phyloP scores from a whole-genome alignment of 2,888 invertebrate genomes.

The Idaea aversata region DNA sequence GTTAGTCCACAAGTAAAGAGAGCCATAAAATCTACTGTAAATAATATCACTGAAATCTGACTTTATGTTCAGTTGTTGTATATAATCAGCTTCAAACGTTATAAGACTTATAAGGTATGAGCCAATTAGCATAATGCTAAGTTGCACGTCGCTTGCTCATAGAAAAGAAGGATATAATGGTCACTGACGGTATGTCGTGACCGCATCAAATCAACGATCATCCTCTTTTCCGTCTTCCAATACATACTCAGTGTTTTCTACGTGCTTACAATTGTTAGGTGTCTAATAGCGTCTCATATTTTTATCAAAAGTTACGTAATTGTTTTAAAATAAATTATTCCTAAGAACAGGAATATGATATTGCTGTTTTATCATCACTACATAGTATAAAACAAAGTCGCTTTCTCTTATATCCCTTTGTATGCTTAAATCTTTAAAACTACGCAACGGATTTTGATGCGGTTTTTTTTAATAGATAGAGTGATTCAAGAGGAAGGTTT shows the following conservation, averaged over 20 bases:
- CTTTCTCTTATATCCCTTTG: too few relatives aligned
- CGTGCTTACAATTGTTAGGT: background rate
- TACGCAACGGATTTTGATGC: too few relatives aligned
- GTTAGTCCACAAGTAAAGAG: too few relatives aligned
- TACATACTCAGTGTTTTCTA: background rate
- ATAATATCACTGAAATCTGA: background rate
- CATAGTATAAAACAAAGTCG: too few relatives aligned
- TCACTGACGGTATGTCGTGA: background rate
- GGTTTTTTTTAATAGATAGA: too few relatives aligned
- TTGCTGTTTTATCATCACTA: too few relatives aligned
- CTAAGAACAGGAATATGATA: too few relatives aligned
- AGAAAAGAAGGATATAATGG: background rate
- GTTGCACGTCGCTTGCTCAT: background rate
- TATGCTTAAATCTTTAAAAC: too few relatives aligned
- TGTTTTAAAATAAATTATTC: too few relatives aligned
- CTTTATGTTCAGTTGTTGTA: background rate
- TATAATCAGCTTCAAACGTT: background rate
- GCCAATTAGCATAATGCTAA: background rate
- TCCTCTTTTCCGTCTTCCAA: background rate
- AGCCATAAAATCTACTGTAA: too few relatives aligned
- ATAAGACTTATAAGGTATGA: background rate
- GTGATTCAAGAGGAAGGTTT: too few relatives aligned
- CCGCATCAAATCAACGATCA: background rate
- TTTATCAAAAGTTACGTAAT: too few relatives aligned
- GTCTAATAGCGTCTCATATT: background rate